Evolutionary conservation across 1,140 invertebrate genomes (phyloP).

Genomic region (Sarcophaga peregrina): DNA sequence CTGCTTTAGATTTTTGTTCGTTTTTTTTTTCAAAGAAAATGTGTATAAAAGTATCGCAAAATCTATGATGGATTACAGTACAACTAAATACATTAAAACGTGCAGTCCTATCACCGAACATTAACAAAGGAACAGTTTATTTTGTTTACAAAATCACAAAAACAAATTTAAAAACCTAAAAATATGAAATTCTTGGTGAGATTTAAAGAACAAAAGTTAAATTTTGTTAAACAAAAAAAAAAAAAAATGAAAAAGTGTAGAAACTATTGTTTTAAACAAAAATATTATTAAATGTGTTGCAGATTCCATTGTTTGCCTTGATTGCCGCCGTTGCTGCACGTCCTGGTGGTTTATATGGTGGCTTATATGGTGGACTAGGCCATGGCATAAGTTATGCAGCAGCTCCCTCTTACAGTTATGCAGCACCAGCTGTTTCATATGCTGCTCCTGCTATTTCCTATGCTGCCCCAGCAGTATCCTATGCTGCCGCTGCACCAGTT

Average conservation of each 20-base stretch:
- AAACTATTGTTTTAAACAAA: neutral
- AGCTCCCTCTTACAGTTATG: constrained; percentile 49
- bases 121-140: neutral
- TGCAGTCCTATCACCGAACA: neutral
- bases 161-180: neutral
- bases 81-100: constrained; percentile 10
- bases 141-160: neutral
- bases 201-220: neutral
- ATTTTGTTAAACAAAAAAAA: neutral
- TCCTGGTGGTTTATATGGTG: constrained; percentile 48
- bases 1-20: constrained; percentile 11
- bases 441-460: constrained; percentile 54
- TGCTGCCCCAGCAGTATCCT: constrained; percentile 51
- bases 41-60: constrained; percentile 35
- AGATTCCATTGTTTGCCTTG: constrained; percentile 52
- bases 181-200: constrained; percentile 46
- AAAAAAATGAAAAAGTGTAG: neutral
- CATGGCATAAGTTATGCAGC: constrained; percentile 48
- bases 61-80: constrained; percentile 33
- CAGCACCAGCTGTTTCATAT: constrained; percentile 52
- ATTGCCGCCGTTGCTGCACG: constrained; percentile 56
- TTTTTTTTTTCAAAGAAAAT: neutral
- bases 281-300: constrained; percentile 30
- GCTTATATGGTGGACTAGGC: constrained; percentile 31
- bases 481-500: constrained; percentile 52